Percentiles rank a stretch among this genome's conserved stretches.
phyloP scores from a whole-genome alignment of 1,140 invertebrate genomes.

The Lutraria rhynchaena region DNA sequence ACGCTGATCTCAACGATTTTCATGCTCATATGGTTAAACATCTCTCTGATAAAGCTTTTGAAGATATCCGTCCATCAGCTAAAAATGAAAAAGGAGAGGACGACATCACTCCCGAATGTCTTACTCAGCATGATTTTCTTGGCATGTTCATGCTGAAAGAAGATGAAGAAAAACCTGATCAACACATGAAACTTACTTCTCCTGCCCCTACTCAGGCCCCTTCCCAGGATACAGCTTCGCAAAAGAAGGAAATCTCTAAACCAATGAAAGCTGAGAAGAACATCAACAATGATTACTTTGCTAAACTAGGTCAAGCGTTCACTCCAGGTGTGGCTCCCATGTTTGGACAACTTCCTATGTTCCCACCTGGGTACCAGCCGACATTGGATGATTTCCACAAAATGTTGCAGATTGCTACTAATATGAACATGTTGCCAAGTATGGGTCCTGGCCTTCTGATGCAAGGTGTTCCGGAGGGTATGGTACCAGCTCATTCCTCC shows the following conservation, averaged over 20 bases:
- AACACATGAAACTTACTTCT: constrained; percentile 3
- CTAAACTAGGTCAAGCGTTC: constrained; percentile 68
- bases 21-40: constrained; percentile 80
- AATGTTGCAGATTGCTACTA: constrained; percentile 62
- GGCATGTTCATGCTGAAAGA: constrained; percentile 88
- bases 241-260: constrained; percentile 51
- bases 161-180: constrained; percentile 61
- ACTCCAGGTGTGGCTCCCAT: constrained; percentile 59
- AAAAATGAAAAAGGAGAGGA: constrained; percentile 48
- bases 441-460: constrained; percentile 51
- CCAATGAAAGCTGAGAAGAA: constrained; percentile 65
- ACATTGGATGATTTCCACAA: constrained; percentile 63
- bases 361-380: constrained; percentile 41
- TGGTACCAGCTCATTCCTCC: background rate
- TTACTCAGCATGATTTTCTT: constrained; percentile 89
- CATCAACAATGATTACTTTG: constrained; percentile 73
- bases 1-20: constrained; percentile 72
- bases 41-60: constrained; percentile 73
- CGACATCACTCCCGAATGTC: constrained; percentile 55
- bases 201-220: background rate
- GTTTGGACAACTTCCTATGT: constrained; percentile 47
- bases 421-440: constrained; percentile 57
- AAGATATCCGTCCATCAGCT: constrained; percentile 60
- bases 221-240: constrained; percentile 3
- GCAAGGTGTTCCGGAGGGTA: constrained; percentile 29